These are phyloP conservation scores for Gandaritis pyraliata DNA, from an alignment of 2,888 invertebrate species.

Conservation along the genomic window DNA sequence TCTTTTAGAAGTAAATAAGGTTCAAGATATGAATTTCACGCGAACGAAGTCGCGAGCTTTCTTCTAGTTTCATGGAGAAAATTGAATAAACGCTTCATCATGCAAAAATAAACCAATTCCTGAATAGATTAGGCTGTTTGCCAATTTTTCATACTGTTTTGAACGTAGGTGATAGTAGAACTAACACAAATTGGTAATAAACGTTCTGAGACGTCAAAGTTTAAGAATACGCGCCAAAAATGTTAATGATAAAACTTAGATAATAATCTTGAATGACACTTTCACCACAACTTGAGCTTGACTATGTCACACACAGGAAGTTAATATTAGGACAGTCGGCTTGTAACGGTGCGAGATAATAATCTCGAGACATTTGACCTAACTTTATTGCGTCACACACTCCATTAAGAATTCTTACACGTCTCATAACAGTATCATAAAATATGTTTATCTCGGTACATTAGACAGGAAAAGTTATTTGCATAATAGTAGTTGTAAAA, in stretches of 20 bases:
- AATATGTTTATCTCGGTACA: conserved; percentile 18
- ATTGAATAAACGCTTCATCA: conserved; percentile 18
- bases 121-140: conserved; percentile 32
- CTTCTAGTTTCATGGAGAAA: neutral
- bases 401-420: conserved; percentile 10
- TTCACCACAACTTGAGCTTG: conserved; percentile 13
- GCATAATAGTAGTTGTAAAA: conserved; percentile 16
- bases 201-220: conserved; percentile 4
- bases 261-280: conserved; percentile 15
- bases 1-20: no score
- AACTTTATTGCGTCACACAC: conserved; percentile 22
- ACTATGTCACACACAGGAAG: conserved; percentile 14
- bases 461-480: conserved; percentile 25
- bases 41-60: neutral
- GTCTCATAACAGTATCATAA: conserved; percentile 22
- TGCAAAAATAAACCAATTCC: conserved; percentile 17
- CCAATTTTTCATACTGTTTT: conserved; percentile 25
- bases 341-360: conserved; percentile 20
- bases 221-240: neutral
- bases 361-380: conserved; percentile 26
- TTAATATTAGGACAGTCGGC: conserved; percentile 10
- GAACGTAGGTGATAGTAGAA: conserved; percentile 10
- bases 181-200: conserved; percentile 13
- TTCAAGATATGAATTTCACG: neutral
- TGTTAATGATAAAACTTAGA: conserved; percentile 5